Percentiles rank a stretch among this genome's conserved stretches.
These are phyloP conservation scores for Tetramorium alpestre DNA, from an alignment of 1,140 invertebrate genomes.

Conservation along the genomic window DNA sequence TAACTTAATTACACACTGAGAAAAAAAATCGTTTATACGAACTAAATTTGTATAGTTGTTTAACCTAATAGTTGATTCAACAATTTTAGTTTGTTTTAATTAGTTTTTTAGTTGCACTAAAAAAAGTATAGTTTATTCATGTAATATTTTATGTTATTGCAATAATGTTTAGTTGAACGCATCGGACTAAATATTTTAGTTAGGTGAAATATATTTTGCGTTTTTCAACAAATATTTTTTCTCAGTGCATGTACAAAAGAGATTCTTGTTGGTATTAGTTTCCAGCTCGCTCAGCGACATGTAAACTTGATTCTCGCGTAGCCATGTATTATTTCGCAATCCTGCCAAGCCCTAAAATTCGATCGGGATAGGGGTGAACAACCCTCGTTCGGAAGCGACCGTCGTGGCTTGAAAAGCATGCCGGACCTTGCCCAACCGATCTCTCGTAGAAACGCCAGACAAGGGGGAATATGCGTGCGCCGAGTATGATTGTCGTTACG, in stretches of 20 bases:
- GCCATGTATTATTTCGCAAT: slow-evolving; percentile 40
- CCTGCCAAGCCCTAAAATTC: slow-evolving; percentile 44
- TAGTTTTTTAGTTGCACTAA: no score
- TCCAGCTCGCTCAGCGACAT: neutral
- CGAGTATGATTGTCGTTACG: slow-evolving; percentile 60
- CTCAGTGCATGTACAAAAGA: neutral
- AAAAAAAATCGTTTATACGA: no score
- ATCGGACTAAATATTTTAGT: no score
- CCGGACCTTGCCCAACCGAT: slow-evolving; percentile 69
- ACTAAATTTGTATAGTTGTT: no score
- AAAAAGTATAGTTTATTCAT: no score
- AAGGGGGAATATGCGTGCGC: slow-evolving; percentile 48
- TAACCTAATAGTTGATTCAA: no score
- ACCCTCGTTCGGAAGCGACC: slow-evolving; percentile 47
- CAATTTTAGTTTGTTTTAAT: no score
- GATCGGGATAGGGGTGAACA: slow-evolving; percentile 61
- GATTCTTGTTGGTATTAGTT: neutral
- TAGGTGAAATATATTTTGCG: no score
- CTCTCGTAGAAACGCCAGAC: slow-evolving; percentile 46
- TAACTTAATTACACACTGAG: neutral
- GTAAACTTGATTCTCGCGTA: slow-evolving; percentile 6
- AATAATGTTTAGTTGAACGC: no score
- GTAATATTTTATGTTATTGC: no score
- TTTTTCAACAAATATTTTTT: no score
- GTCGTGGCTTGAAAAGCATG: slow-evolving; percentile 52